These are phyloP conservation scores for Rattus rattus DNA, from an alignment of 2,113 vertebrate genomes.

Conservation along the genomic window DNA sequence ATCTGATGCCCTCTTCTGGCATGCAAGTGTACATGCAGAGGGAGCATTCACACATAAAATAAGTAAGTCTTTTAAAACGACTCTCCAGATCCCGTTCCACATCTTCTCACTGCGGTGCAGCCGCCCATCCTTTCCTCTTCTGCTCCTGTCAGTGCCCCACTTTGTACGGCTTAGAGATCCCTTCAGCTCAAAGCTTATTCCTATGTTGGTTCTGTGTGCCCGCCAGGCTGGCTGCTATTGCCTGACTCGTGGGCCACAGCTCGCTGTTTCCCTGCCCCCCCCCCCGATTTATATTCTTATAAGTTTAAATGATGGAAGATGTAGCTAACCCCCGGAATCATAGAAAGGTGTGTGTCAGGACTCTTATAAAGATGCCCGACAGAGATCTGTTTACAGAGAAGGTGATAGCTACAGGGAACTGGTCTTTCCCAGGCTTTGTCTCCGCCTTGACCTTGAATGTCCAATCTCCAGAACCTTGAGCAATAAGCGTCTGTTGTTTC, in stretches of 20 bases:
- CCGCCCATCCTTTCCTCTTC: not conserved
- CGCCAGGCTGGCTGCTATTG: rapidly evolving
- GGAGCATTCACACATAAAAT: too few relatives aligned
- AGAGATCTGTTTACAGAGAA: not conserved
- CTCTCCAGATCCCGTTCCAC: not conserved
- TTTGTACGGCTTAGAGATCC: not conserved
- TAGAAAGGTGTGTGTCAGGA: not conserved
- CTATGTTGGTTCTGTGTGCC: not conserved
- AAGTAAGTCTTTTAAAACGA: not conserved
- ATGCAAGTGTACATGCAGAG: too few relatives aligned
- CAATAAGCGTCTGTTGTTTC: not conserved
- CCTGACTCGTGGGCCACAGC: not conserved
- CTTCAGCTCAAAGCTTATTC: not conserved
- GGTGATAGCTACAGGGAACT: not conserved
- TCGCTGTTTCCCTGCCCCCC: not conserved
- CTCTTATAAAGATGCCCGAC: not conserved
- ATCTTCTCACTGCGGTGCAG: not conserved
- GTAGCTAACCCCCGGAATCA: not conserved
- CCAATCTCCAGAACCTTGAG: not conserved
- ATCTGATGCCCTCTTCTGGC: too few relatives aligned
- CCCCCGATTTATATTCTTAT: not conserved
- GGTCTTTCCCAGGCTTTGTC: not conserved
- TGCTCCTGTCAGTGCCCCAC: not conserved
- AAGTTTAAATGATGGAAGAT: not conserved
- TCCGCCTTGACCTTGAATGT: not conserved